A percentile compares a stretch with the other conserved stretches of the same genome.
Conservation (phyloP, 2,113 vertebrate species). For the Thomomys bottae region DNA sequence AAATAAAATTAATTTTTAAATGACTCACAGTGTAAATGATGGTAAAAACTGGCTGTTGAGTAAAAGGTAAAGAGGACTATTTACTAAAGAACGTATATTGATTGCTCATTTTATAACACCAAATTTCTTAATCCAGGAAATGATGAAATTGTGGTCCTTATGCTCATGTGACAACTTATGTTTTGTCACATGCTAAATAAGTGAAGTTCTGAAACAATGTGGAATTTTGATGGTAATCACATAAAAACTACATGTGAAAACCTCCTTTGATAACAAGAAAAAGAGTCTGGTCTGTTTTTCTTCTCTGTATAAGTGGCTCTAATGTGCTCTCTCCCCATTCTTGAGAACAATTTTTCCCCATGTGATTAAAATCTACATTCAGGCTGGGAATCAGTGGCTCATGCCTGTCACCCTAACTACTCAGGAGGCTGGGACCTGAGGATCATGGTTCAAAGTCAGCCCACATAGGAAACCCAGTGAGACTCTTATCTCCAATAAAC, state of each 20-base stretch:
- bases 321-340: not conserved
- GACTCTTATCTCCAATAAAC: no score
- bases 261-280: not conserved
- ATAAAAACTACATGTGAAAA: not conserved
- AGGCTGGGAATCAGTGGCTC: no score
- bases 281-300: not conserved
- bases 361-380: not conserved
- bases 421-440: no score
- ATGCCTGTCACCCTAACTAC: no score
- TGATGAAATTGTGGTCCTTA: not conserved
- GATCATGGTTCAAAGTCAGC: no score
- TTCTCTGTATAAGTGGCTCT: not conserved
- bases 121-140: constrained; percentile 31
- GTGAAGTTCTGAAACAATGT: not conserved
- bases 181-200: not conserved
- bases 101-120: not conserved
- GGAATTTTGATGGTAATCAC: not conserved
- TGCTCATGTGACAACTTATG: not conserved
- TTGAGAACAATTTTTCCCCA: not conserved
- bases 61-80: not conserved
- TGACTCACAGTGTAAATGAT: constrained; percentile 22
- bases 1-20: constrained; percentile 27
- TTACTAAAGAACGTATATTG: not conserved
- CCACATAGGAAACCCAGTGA: no score
- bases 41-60: not conserved